Evolutionary conservation across 2,797 vertebrate genomes (phyloP), one percentile per base, ranked within the genome.

Genomic region (Lagodon rhomboides): DNA sequence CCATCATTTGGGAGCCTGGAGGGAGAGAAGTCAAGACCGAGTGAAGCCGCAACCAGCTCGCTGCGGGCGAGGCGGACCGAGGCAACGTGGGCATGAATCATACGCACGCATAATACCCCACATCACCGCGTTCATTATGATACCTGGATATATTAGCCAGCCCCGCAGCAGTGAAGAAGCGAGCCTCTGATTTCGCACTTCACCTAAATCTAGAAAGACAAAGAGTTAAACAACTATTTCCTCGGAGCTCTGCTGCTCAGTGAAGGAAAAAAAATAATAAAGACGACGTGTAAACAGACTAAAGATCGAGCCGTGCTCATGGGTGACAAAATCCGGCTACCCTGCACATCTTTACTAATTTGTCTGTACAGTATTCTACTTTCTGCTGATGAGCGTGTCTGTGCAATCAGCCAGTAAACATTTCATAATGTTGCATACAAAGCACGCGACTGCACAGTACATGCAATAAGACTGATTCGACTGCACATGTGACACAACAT

Each of bases 1-100:
- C 62, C 81, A 85, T 90, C 91, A 83, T 90, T 90, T 87, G 87
- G 86, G 80, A 83, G 80, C 83, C 87, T 75, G 85, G 51, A 69
- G 85, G 82, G 87, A 86, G 77, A 85, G 44, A 70, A 86, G 87
- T 83, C 73, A 79, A 82, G 86, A 81, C 60, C 1, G 64, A 85
- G 83, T 34, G 74, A 71, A 83, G 86, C 68, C 81, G 63, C 77
- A 38, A 82, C 53, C 55, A 46, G 77, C 64, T 71, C 11, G 75
- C 85, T 77, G 85, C 87, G 54, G 79, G 84, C 83, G 4, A 80
- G 54, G 63, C 64, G 75, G 74, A 68, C 74, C 17, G 75, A 72
- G 63, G 77, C 47, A 55, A 71, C 59, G 51, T 49, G 47, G 65
- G 73, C 22, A 67, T 44, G 63, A 87, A 69, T 80, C 22, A 16